Evolutionary conservation across 2,888 invertebrate genomes (phyloP).

Genomic region (Cephus spinipes): DNA sequence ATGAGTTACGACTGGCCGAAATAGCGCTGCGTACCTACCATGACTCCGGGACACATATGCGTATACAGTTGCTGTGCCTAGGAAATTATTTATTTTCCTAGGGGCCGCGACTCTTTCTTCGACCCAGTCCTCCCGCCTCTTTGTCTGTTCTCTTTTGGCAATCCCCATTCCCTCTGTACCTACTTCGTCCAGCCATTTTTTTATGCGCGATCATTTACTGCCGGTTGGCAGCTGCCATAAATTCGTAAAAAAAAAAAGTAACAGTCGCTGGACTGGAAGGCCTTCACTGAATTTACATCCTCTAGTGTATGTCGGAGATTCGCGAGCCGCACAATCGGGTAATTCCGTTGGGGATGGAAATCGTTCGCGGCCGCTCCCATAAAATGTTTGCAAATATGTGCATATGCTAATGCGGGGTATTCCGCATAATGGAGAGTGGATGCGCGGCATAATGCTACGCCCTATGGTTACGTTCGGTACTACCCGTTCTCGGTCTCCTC

Average conservation of each 20-base stretch:
- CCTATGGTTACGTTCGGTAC: neutral
- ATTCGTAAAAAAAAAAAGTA: neutral
- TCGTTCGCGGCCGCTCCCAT: neutral
- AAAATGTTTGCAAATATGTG: neutral
- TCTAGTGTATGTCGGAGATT: neutral
- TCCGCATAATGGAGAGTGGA: neutral
- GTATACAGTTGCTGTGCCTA: neutral
- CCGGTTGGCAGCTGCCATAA: neutral
- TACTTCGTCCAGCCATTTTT: neutral
- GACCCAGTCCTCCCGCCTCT: neutral
- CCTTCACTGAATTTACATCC: neutral
- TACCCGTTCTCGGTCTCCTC: neutral
- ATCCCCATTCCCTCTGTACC: neutral
- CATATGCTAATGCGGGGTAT: neutral
- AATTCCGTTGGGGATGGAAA: neutral
- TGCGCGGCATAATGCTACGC: neutral
- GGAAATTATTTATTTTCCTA: neutral
- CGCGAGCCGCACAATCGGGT: neutral
- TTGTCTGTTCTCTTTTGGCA: neutral
- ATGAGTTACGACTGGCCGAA: conserved; percentile 57
- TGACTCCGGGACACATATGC: conserved; percentile 2
- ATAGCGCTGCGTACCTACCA: conserved; percentile 47
- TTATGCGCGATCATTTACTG: neutral
- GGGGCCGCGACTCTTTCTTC: neutral
- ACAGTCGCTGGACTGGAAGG: neutral